Base-by-base conservation (phyloP, 2,797 vertebrate genomes). In the Amphiprion clarkii region DNA sequence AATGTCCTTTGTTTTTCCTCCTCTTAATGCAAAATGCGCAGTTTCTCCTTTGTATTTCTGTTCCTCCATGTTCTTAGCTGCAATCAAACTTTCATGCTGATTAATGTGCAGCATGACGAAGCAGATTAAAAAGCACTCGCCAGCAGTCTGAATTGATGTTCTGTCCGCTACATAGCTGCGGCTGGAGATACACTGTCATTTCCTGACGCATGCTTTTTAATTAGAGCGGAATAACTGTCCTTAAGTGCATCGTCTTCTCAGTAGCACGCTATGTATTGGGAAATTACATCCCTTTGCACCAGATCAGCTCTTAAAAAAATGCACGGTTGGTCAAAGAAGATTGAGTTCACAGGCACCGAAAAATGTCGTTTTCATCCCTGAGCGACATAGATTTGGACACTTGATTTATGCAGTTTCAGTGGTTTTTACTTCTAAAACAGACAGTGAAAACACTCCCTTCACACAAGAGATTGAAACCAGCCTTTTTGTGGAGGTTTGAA, bases 141-240 rank as follows among this genome's bases (percentile, higher is more conserved):
- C 48, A 17, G 68, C 54, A 46, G 74, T n/a, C 59, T 39, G 59
- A 80, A 59, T 40, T 75, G 63, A 78, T 73, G 84, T 67, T 79
- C 72, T 67, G 76, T 78, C 70, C 70, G 81, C 76, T 72, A 60
- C 84, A 85, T 86, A 87, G 67, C 86, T 92, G 90, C 75, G 89
- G 87, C 74, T 67, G 57, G 72, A 89, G 74, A 79, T 63, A 66
- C 86, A 68, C 78, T 87, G 82, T 83, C 84, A 92, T 90, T 92
- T 91, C 55, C 78, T 56, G 64, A 69, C 63, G 53, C 87, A 80
- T 79, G 75, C 83, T 90, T 87, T 91, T 87, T 91, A 89, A 93
- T 92, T 91, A 90, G 74, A 88, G 88, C 33, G 2, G 56, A 62
- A 75, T 69, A 67, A 73, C 80, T 52, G 65, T 74, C 74, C 81